Evolutionary conservation across 2,113 vertebrate genomes (phyloP).

Genomic region (Plecotus auritus): DNA sequence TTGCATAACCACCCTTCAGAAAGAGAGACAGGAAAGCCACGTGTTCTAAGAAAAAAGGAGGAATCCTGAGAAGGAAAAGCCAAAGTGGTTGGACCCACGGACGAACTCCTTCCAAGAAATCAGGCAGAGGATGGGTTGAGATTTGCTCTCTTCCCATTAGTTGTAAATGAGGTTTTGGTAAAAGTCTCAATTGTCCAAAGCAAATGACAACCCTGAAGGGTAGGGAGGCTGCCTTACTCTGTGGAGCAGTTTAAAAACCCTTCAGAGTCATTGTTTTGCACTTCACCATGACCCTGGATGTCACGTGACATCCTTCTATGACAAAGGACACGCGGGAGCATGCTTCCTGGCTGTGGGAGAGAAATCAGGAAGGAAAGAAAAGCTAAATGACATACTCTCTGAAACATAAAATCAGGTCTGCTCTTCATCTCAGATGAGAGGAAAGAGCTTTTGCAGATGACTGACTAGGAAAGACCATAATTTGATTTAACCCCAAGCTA

Average conservation of each 20-base stretch:
- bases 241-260: neutral
- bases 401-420: neutral
- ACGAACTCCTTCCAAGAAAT: neutral
- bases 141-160: neutral
- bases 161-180: neutral
- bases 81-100: neutral
- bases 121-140: neutral
- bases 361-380: neutral
- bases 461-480: neutral
- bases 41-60: neutral
- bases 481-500: neutral
- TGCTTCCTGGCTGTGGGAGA: neutral
- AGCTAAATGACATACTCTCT: neutral
- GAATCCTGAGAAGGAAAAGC: neutral
- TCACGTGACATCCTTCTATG: neutral
- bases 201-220: neutral
- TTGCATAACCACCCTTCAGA: constrained; percentile 59
- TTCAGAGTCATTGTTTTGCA: neutral
- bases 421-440: neutral
- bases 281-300: neutral
- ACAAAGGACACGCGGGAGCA: neutral
- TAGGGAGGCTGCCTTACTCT: neutral
- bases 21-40: neutral
- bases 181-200: neutral
- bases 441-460: neutral